Percentiles rank a stretch among this genome's conserved stretches.
phyloP scores from a whole-genome alignment of 2,797 vertebrate genomes.

The Myotis planiceps region DNA sequence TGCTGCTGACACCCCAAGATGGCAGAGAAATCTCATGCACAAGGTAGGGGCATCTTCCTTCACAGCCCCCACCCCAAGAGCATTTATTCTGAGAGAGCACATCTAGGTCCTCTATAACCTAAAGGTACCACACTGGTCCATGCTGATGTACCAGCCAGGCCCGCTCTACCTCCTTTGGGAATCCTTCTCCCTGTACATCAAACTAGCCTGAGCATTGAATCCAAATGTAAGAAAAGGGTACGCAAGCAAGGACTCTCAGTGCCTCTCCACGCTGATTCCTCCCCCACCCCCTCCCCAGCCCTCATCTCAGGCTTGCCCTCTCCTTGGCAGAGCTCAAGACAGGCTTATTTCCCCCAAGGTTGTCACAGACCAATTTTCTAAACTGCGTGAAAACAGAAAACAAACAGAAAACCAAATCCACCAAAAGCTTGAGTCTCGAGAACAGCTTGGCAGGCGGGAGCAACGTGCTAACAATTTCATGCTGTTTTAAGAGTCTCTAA shows the following conservation, averaged over 20 bases:
- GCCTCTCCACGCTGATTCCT: background rate
- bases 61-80: background rate
- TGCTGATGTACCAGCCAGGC: background rate
- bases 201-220: background rate
- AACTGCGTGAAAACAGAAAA: conserved; percentile 81
- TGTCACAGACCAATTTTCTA: conserved; percentile 78
- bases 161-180: background rate
- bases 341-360: conserved; percentile 69
- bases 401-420: conserved; percentile 78
- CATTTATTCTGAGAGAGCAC: background rate
- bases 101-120: background rate
- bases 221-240: background rate
- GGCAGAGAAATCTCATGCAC: background rate
- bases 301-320: background rate
- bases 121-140: background rate
- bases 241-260: background rate
- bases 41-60: background rate
- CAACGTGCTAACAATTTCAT: conserved; percentile 81
- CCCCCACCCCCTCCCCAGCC: background rate
- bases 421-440: conserved; percentile 60
- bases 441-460: conserved; percentile 75
- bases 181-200: background rate
- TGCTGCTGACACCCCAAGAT: background rate
- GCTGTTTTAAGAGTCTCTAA: conserved; percentile 82
- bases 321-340: conserved; percentile 41